Base-by-base conservation (phyloP, 2,888 invertebrate species). In the Macrostomum cliftonense region DNA sequence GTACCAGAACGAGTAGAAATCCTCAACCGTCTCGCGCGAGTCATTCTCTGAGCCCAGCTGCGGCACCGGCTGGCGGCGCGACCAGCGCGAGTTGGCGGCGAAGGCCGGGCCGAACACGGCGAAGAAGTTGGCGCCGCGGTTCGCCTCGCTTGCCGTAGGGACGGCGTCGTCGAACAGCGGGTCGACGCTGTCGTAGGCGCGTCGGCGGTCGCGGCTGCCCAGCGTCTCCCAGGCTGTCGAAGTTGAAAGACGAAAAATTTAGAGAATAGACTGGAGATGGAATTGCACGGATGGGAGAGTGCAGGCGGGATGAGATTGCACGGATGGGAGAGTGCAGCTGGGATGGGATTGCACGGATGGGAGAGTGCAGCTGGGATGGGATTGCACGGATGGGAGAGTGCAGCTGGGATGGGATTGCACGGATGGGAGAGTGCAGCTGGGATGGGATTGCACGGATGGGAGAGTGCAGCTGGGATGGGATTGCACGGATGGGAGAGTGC, bases 181-280 rank as follows among this genome's bases (percentile, higher is more conserved):
- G 71, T 99, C 97, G 42, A 97, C 81, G 7, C 93, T 95, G 71
- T 99, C 97, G 67, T 83, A 99, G 1, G 93, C 83, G 51, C 84
- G 76, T 52, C 93, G 76, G 63, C 83, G 84, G 20, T 76, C 71
- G 12, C 81, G 77, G 56, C 79, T 83, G 1, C 89, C 87, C 48
- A 82, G 70, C 50, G 81, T 84, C 73, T 95, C 93, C 73, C 87
- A 89, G 9, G 93, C 93, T 71, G 28, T 28, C 9, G 57, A 21
- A 57, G 53, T 51, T 38, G 42, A 37, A 2, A 14, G 11, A 39
- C 2, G 14, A 45, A 46, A 7, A 14, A 16, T 45, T 4, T 42
- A 7, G 16, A 20, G 9, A 17, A 43, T 20, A 43, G 42, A 7
- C 2, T 2, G 17, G 14, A 14, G 16, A 14, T 42, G 17, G 46